Percentiles rank a stretch among this genome's conserved stretches.
These are phyloP conservation scores for Alauda arvensis DNA, from an alignment of 2,797 vertebrate genomes.

Conservation along the genomic window DNA sequence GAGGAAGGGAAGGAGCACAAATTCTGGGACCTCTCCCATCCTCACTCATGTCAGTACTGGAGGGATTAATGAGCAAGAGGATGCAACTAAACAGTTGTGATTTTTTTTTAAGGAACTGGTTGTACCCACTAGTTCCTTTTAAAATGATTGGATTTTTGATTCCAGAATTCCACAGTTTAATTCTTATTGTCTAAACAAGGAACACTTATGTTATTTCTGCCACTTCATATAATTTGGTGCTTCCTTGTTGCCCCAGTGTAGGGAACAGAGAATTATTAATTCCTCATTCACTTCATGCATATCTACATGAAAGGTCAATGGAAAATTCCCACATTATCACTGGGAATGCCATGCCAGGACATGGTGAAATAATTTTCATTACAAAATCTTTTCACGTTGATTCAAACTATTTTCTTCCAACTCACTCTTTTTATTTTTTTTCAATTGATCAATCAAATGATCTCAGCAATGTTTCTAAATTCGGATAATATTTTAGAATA, in stretches of 20 bases:
- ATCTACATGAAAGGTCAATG: not conserved
- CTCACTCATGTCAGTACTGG: not conserved
- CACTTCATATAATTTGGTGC: not conserved
- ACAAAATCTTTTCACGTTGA: not conserved
- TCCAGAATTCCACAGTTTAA: not conserved
- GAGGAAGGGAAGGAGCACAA: not conserved
- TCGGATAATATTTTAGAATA: not conserved
- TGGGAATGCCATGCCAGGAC: not conserved
- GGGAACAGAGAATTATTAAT: not conserved
- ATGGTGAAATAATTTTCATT: not conserved
- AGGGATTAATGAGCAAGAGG: not conserved
- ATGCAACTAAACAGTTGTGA: not conserved
- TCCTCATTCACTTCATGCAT: not conserved
- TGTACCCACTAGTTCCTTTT: not conserved
- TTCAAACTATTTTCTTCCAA: not conserved
- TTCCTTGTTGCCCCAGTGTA: not conserved
- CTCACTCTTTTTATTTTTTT: not conserved
- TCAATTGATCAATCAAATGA: not conserved
- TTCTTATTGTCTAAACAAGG: not conserved
- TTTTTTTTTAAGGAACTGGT: not conserved
- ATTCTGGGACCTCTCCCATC: not conserved
- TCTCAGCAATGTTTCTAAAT: not conserved
- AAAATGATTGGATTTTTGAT: not conserved
- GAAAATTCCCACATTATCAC: not conserved
- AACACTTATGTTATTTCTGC: not conserved